Percentiles rank a stretch among this genome's conserved stretches.
Conservation (phyloP, 2,888 invertebrate species). For the Limnephilus lunatus region DNA sequence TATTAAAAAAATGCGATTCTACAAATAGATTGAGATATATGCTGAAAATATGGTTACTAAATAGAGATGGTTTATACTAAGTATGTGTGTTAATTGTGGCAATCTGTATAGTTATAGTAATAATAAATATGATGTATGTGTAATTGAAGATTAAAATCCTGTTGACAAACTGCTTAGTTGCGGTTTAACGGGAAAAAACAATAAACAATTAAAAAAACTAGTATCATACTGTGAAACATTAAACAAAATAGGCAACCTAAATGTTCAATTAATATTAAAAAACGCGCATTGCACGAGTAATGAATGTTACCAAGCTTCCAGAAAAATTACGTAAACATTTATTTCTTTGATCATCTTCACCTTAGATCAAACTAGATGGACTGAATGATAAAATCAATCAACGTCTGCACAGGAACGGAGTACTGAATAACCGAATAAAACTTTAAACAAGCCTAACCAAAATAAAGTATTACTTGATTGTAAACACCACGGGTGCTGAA, state of each 20-base stretch:
- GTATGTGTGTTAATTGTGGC: too few relatives aligned
- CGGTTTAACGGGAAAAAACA: too few relatives aligned
- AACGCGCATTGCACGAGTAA: not conserved
- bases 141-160: too few relatives aligned
- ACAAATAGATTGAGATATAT: too few relatives aligned
- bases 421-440: not conserved
- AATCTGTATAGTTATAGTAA: too few relatives aligned
- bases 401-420: not conserved
- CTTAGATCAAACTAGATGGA: not conserved
- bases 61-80: too few relatives aligned
- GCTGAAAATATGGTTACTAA: too few relatives aligned
- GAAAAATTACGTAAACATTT: not conserved
- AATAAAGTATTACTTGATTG: not conserved
- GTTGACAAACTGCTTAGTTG: too few relatives aligned
- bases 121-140: too few relatives aligned
- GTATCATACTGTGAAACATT: too few relatives aligned
- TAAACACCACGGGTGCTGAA: not conserved
- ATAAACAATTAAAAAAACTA: too few relatives aligned
- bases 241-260: not conserved
- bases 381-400: not conserved
- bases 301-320: not conserved
- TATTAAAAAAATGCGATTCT: too few relatives aligned
- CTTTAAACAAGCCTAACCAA: not conserved
- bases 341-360: not conserved
- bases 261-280: not conserved